phyloP scores from a whole-genome alignment of 2,888 invertebrate species.

The Lampropteryx suffumata region DNA sequence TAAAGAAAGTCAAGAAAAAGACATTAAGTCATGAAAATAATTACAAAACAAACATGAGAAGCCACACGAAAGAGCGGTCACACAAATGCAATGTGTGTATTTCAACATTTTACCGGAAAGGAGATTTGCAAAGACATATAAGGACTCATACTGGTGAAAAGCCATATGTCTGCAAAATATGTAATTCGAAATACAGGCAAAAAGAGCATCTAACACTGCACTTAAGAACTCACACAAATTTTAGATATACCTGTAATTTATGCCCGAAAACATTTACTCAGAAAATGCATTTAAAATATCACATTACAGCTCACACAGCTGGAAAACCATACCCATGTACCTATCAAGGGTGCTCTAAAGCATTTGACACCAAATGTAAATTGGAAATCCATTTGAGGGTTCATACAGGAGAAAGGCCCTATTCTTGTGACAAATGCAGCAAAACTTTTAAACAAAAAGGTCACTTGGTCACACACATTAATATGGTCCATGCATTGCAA shows the following conservation, averaged over 20 bases:
- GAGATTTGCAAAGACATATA: conserved; percentile 18
- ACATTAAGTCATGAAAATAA: conserved; percentile 17
- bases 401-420: conserved; percentile 3
- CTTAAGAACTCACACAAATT: conserved; percentile 1
- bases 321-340: conserved; percentile 6
- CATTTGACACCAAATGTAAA: conserved; percentile 1
- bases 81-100: conserved; percentile 8
- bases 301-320: neutral
- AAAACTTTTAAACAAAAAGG: conserved; percentile 3
- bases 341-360: neutral
- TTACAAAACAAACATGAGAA: conserved; percentile 18
- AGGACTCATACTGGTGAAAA: conserved; percentile 20
- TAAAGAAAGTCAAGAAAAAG: neutral
- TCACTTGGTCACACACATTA: conserved; percentile 1
- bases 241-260: neutral
- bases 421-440: conserved; percentile 7
- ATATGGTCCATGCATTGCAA: neutral
- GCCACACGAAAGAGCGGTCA: conserved; percentile 2
- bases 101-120: conserved; percentile 9
- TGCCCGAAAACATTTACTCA: neutral
- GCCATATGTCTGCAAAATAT: conserved; percentile 7
- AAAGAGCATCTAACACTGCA: conserved; percentile 9
- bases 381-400: neutral
- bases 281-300: neutral
- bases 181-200: conserved; percentile 5